Percentiles rank a stretch among this genome's conserved stretches.
These are phyloP conservation scores for Hydrocynus forskahlii DNA, from an alignment of 2,797 vertebrate genomes.

Conservation along the genomic window DNA sequence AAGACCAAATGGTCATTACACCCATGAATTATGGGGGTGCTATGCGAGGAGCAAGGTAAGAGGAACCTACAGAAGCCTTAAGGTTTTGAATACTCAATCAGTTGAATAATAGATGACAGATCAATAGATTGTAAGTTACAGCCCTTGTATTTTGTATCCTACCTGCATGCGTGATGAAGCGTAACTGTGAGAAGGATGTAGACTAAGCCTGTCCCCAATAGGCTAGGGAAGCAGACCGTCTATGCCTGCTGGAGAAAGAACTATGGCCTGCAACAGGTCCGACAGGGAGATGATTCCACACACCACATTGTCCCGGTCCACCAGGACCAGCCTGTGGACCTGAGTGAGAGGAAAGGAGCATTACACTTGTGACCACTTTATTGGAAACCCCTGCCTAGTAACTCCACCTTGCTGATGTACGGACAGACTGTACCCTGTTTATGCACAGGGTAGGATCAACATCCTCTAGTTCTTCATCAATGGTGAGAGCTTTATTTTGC, in stretches of 20 bases:
- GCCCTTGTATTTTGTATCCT: constrained; percentile 7
- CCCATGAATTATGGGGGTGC: no score
- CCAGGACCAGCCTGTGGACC: constrained; percentile 96
- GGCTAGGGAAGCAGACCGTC: constrained; percentile 87
- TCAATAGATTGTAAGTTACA: neutral
- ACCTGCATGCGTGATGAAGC: constrained; percentile 48
- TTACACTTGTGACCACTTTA: no score
- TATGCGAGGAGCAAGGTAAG: no score
- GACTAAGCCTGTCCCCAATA: constrained; percentile 36
- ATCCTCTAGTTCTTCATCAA: no score
- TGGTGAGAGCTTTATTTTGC: no score
- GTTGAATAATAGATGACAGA: neutral
- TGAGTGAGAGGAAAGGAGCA: constrained; percentile 55
- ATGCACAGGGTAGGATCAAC: no score
- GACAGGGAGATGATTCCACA: constrained; percentile 94
- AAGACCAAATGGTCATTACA: no score
- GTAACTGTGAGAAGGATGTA: neutral
- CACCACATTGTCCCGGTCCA: constrained; percentile 84
- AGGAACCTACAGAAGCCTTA: no score
- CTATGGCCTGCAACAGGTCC: constrained; percentile 94
- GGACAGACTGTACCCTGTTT: no score
- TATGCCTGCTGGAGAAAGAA: constrained; percentile 92
- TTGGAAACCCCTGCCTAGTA: no score
- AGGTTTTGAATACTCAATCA: neutral
- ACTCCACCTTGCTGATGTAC: no score